Evolutionary conservation across 1,140 invertebrate species (phyloP), one percentile per base, ranked within the genome.

Genomic region (Tetramorium simillimum): DNA sequence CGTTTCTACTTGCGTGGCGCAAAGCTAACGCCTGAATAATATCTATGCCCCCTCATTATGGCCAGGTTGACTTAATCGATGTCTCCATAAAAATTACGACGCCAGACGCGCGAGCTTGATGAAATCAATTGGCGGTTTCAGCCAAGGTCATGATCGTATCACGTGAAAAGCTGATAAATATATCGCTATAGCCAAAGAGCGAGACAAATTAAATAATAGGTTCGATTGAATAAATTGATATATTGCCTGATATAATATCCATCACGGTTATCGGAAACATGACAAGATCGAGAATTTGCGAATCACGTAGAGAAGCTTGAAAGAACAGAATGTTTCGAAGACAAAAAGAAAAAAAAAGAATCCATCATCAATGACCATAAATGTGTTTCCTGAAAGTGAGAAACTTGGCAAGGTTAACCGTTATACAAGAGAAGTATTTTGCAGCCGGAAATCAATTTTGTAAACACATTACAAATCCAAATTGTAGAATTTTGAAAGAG

Each of bases 321-420:
- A 56, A 43, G n/a, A 46, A 70, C 12, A 14, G 3, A 40, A 76
- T 16, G 9, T 4, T 24, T 43, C 46, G 33, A 33, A 33, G 3
- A 33, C 0, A 33, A 33, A 33, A 33, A 33, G 51, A 75, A 6
- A 51, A 24, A 53, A 21, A 24, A 89, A 67, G 65, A 3, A 33
- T 33, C 3, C n/a, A 33, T 33, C 3, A 1, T 80, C 87, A 5
- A 93, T 91, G 60, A 92, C 88, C n/a, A 88, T 90, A 62, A 97
- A 97, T 92, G 94, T 98, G 56, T 90, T 43, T 0, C 89, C 89
- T 0, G 86, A 85, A 6, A 90, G 86, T 51, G 86, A 90, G 10
- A 49, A 67, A 24, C 18, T 90, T 14, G 46, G 63, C 37, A 43
- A 90, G 76, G 89, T 90, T 46, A 46, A 53, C 18, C 18, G 10